phyloP scores from a whole-genome alignment of 2,888 invertebrate species.

The Shargacucullia verbasci region DNA sequence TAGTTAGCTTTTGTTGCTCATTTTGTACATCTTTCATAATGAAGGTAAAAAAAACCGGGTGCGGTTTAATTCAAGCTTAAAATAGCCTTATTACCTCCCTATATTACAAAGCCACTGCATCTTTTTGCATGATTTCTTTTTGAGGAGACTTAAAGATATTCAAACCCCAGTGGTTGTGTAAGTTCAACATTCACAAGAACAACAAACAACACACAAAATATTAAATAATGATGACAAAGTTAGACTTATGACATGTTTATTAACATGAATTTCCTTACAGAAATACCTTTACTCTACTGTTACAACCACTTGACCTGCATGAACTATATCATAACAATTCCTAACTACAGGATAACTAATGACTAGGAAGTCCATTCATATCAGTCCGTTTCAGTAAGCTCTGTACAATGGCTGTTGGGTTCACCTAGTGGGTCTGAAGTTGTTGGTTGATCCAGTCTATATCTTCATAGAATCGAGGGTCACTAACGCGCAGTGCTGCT shows the following conservation, averaged over 20 bases:
- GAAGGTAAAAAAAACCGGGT: no score
- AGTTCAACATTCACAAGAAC: background rate
- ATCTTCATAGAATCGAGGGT: constrained; percentile 97
- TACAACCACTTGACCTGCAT: constrained; percentile 31
- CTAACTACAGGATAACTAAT: no score
- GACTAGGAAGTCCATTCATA: constrained; percentile 5
- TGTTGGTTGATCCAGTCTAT: constrained; percentile 93
- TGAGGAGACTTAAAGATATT: no score
- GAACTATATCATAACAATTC: constrained; percentile 1
- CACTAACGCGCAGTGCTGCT: constrained; percentile 95
- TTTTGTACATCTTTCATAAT: no score
- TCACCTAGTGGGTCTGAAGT: constrained; percentile 71
- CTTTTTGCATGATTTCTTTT: no score
- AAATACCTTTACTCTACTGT: background rate
- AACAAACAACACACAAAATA: constrained; percentile 5
- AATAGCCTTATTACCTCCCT: no score
- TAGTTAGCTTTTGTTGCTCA: no score
- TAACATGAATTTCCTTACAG: background rate
- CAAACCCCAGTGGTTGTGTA: no score
- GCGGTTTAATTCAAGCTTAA: no score
- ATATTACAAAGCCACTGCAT: no score
- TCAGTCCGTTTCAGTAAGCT: constrained; percentile 20
- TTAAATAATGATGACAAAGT: no score
- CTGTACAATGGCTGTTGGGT: background rate
- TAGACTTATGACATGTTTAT: no score